Evolutionary conservation across 2,888 invertebrate species (phyloP).

Genomic region (Himalopsyche japonica): DNA sequence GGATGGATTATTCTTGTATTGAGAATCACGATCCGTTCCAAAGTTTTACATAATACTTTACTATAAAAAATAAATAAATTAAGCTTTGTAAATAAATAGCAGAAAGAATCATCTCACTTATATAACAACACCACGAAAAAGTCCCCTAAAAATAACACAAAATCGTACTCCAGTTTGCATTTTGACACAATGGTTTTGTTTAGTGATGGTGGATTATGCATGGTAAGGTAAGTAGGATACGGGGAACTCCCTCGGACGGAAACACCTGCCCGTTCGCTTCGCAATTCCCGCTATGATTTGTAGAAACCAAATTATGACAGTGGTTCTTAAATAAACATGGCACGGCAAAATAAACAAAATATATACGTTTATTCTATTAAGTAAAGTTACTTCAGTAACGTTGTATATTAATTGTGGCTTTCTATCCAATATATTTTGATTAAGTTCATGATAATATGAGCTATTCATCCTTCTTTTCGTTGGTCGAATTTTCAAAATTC

Average conservation of each 20-base stretch:
- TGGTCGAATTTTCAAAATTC: no score
- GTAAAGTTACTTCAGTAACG: no score
- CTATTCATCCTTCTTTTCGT: no score
- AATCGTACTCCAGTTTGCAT: conserved; percentile 14
- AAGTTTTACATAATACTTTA: no score
- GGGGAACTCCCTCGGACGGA: neutral
- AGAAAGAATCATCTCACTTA: neutral
- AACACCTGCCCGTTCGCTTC: conserved; percentile 13
- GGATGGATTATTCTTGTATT: neutral
- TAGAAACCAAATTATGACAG: neutral
- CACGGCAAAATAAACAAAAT: no score
- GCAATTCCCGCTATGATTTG: conserved; percentile 11
- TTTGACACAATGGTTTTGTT: conserved; percentile 9
- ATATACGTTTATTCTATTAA: no score
- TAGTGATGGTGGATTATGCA: conserved; percentile 24
- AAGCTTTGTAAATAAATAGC: neutral
- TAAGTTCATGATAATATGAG: no score
- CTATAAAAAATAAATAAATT: no score
- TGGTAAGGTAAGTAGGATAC: conserved; percentile 10
- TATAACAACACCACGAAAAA: neutral
- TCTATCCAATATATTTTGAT: no score
- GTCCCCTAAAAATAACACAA: neutral
- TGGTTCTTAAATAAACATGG: neutral
- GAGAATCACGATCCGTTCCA: neutral
- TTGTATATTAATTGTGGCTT: no score